Conservation (phyloP, 2,113 vertebrate genomes). For the Cavia porcellus region DNA sequence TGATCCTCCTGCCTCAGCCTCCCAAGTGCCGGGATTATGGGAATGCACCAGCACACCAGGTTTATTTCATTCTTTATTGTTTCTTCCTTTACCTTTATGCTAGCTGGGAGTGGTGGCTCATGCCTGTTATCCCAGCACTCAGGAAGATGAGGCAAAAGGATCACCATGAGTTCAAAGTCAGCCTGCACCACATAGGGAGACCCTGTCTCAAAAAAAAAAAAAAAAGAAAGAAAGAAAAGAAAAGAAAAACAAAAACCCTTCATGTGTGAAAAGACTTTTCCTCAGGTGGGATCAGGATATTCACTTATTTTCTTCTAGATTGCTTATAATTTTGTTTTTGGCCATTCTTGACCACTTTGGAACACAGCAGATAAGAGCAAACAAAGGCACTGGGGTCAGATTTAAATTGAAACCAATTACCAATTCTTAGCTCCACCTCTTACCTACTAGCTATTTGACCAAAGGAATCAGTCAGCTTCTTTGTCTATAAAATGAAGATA, state of each 20-base stretch:
- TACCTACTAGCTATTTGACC: constrained; percentile 19
- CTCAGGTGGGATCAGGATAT: constrained; percentile 21
- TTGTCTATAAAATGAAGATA: neutral
- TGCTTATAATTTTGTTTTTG: constrained; percentile 30
- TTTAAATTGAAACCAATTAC: constrained; percentile 29
- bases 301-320: constrained; percentile 14
- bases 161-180: neutral
- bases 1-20: neutral
- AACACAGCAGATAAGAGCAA: constrained; percentile 3
- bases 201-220: neutral
- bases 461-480: constrained; percentile 41
- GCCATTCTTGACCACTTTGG: constrained; percentile 16
- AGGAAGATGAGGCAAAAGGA: neutral
- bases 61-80: constrained; percentile 25
- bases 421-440: constrained; percentile 20
- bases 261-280: constrained; percentile 35
- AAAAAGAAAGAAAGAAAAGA: neutral
- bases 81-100: constrained; percentile 37
- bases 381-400: constrained; percentile 6
- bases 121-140: neutral
- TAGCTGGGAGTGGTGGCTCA: neutral
- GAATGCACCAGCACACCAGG: neutral
- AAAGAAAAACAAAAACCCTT: neutral
- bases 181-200: neutral
- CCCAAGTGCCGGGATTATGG: neutral